Evolutionary conservation across 1,140 invertebrate genomes (phyloP).

Genomic region (Zaprionus gabonicus): DNA sequence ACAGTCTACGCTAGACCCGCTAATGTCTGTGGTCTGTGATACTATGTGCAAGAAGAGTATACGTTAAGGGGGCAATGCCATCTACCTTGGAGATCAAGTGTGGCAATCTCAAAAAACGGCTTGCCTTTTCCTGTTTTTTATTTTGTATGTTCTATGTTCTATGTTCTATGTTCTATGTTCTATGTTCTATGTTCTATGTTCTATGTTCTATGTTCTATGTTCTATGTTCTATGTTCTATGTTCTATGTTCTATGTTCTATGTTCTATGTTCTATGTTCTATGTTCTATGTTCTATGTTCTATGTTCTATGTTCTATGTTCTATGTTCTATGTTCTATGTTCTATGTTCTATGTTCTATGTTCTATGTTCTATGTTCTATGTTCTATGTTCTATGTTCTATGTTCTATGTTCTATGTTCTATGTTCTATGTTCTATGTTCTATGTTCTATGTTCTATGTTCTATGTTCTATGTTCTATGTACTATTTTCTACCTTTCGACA

Average conservation of each 20-base stretch:
- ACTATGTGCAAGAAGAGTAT: not conserved
- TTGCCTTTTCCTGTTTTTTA: not conserved
- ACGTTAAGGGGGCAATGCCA: not conserved
- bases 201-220: not conserved
- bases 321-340: not conserved
- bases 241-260: not conserved
- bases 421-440: not conserved
- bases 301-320: not conserved
- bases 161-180: not conserved
- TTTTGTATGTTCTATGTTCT: not conserved
- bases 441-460: not conserved
- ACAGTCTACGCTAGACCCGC: not conserved
- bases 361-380: not conserved
- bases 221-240: not conserved
- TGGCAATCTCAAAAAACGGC: not conserved
- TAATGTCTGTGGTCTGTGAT: slow-evolving; percentile 8
- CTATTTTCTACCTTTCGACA: not conserved
- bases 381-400: not conserved
- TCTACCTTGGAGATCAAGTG: not conserved
- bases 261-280: not conserved
- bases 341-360: not conserved
- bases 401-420: not conserved
- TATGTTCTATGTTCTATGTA: not conserved
- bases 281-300: not conserved
- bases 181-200: not conserved